Evolutionary conservation across 2,113 vertebrate genomes (phyloP).

Genomic region (Stegostoma tigrinum): DNA sequence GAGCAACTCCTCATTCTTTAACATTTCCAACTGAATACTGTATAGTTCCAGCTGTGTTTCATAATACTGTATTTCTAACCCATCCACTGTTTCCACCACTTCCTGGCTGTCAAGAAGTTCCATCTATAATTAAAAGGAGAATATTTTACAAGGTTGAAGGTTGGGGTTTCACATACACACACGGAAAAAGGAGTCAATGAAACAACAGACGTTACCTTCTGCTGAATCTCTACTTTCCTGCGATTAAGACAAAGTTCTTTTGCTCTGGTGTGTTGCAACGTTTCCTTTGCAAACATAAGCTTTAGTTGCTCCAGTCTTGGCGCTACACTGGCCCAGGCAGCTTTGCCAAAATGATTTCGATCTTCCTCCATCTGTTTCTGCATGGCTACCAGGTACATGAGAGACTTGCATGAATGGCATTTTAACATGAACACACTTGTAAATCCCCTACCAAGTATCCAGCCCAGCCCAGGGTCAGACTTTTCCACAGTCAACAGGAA

Average conservation of each 20-base stretch:
- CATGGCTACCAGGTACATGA: slow-evolving; percentile 62
- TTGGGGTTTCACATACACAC: neutral
- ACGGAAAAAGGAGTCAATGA: neutral
- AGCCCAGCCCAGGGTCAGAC: neutral
- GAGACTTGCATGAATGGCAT: too few species aligned
- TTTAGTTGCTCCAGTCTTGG: slow-evolving; percentile 78
- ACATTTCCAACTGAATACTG: slow-evolving; percentile 79
- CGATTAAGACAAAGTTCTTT: slow-evolving; percentile 80
- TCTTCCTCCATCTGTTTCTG: slow-evolving; percentile 85
- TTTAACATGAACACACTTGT: neutral
- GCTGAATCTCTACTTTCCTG: slow-evolving; percentile 64
- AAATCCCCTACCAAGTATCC: neutral
- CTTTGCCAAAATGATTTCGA: slow-evolving; percentile 70
- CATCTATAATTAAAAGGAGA: slow-evolving; percentile 56
- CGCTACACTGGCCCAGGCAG: slow-evolving; percentile 74
- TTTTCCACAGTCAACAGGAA: neutral
- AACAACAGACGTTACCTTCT: slow-evolving; percentile 53
- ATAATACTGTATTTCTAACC: slow-evolving; percentile 84
- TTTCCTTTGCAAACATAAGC: slow-evolving; percentile 79
- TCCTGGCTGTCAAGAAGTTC: slow-evolving; percentile 55
- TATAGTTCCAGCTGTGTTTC: slow-evolving; percentile 83
- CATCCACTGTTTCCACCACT: slow-evolving; percentile 56
- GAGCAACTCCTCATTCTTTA: slow-evolving; percentile 85
- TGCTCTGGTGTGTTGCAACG: slow-evolving; percentile 80
- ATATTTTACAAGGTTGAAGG: too few species aligned